Conservation (phyloP, 2,888 invertebrate genomes). For the Hybos culiciformis region DNA sequence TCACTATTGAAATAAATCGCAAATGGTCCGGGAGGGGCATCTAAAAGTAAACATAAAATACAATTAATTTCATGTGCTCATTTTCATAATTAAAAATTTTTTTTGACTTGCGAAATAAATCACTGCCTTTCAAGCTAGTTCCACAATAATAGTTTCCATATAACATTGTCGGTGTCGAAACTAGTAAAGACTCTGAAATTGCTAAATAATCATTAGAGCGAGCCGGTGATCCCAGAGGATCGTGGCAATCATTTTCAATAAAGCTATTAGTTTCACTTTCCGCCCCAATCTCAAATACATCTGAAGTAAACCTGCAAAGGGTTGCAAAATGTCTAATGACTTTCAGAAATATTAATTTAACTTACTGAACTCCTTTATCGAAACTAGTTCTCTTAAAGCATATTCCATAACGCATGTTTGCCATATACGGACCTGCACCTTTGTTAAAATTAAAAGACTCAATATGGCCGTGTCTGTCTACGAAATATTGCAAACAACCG, state of each 20-base stretch:
- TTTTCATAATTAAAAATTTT: too few species aligned
- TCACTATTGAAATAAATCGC: constrained; percentile 45
- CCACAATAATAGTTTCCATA: constrained; percentile 32
- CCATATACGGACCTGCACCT: constrained; percentile 42
- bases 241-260: constrained; percentile 40
- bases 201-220: constrained; percentile 42
- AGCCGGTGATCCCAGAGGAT: constrained; percentile 37
- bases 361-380: constrained; percentile 26
- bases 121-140: constrained; percentile 18
- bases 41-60: constrained; percentile 24
- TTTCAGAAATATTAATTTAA: too few species aligned
- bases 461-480: constrained; percentile 41
- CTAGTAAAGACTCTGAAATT: constrained; percentile 40
- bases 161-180: constrained; percentile 26
- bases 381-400: constrained; percentile 40
- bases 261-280: background rate
- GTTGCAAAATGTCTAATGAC: too few species aligned
- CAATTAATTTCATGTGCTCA: too few species aligned
- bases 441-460: constrained; percentile 47
- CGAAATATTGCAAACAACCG: constrained; percentile 54
- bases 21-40: constrained; percentile 44
- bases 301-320: constrained; percentile 3
- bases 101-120: constrained; percentile 21
- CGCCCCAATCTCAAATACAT: constrained; percentile 4
- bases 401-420: constrained; percentile 44